Evolutionary conservation across 1,140 invertebrate genomes (phyloP).

Genomic region (Acromyrmex echinatior): DNA sequence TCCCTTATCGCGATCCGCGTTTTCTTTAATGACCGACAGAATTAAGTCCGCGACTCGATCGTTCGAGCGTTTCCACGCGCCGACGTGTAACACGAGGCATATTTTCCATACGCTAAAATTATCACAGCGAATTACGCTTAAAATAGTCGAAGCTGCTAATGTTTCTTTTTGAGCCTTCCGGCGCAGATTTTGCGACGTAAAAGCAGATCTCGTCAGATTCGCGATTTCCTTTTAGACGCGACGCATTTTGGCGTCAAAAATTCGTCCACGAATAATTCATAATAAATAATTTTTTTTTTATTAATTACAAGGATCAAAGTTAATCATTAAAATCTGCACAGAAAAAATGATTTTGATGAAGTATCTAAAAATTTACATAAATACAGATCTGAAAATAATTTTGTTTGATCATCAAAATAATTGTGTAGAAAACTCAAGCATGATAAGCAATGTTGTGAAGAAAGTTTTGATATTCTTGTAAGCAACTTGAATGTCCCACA

Average conservation of each 20-base stretch:
- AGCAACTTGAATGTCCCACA: no score
- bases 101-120: slow-evolving; percentile 42
- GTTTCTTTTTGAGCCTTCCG: background rate
- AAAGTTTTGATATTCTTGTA: no score
- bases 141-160: slow-evolving; percentile 25
- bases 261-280: background rate
- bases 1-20: slow-evolving; percentile 5
- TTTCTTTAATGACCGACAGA: background rate
- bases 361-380: no score
- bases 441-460: no score
- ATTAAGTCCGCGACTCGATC: background rate
- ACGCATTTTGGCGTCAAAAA: background rate
- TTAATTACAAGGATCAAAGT: background rate
- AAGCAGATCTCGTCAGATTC: background rate
- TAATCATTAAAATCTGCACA: background rate
- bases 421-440: no score
- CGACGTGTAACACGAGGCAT: background rate
- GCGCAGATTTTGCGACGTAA: background rate
- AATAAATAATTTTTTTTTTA: background rate
- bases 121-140: slow-evolving; percentile 23
- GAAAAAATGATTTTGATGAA: no score
- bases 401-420: no score
- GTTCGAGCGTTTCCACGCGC: background rate
- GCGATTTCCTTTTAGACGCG: background rate
- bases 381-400: no score